Base-by-base conservation (phyloP, 2,113 vertebrate species). In the Phrynosoma blainvillii region DNA sequence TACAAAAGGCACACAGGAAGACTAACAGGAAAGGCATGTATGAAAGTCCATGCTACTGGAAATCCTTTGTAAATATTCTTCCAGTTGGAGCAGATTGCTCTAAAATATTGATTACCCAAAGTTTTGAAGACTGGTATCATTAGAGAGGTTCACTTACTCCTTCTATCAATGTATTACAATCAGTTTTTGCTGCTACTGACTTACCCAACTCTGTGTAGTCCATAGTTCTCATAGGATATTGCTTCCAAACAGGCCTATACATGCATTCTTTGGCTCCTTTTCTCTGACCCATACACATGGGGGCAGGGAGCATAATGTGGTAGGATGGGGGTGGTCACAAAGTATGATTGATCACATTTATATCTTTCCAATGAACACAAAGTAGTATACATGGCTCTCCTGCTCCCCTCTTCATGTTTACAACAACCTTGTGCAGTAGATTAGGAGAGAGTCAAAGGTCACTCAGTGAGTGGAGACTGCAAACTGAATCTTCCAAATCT, bases 1-100 rank as follows among this genome's bases (percentile, higher is more conserved):
- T 47, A 90, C 65, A 27, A 23, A 81, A 94, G 84, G 81, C 86
- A 70, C 21, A 59, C 84, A 79, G 79, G 56, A 89, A 82, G 83
- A 79, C 86, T 68, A 30, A 59, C 84, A 68, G 79, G 52, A 89
- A 82, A 75, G 84, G 52, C 10, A 86, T 36, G 30, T 79, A 13
- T 2, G 27, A 62, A 27, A 9, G n/a, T 0, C 11, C 18, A 40
- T 0, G 0, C n/a, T 14, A 89, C n/a, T 89, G 56, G 36, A 59
- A 77, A 86, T 70, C 47, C 9, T 1, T 0, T 47, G 76, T 89
- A 36, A 84, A 32, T 4, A 36, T 56, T 84, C 7, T 54, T 71
- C 25, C 23, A 71, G 42, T 14, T 7, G 36, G 65, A 71, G 80
- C 84, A 25, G 32, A 82, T 7, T 7, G 47, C 32, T 83, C 76